Evolutionary conservation across 2,888 invertebrate species (phyloP), one percentile per base, ranked within the genome.

Genomic region (Noctua comes): DNA sequence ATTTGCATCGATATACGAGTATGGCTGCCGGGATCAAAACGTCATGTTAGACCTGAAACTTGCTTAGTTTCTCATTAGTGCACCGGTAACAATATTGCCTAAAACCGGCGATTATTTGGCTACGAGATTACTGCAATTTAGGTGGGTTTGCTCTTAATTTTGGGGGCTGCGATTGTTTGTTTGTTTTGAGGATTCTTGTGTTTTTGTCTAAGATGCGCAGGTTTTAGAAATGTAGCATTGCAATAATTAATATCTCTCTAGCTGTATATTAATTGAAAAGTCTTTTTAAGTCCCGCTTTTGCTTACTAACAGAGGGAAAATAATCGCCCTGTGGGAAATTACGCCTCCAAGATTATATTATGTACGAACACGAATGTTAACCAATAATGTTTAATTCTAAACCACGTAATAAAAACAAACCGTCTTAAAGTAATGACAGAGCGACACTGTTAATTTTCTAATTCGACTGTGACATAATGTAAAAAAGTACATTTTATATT

Each of bases 31-130:
- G 46, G 73, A 57, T 57, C 27, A 54, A 40, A 80, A 40, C 40
- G 54, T 48, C 73, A 80, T 54, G 54, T 73, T 48, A n/a, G 46
- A 80, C 16, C 31, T 54, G n/a, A 73, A 70, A 72, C 21, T 43
- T 31, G 48, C 27, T 57, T 65, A 72, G 8, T n/a, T 24, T 46
- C 16, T 65, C 54, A 31, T 72, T 48, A 57, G 65, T 51, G 27
- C 11, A 7, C 31, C 24, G 18, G 46, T 80, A 65, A 73, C 40
- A 57, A 40, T 57, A 48, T 66, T 80, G 72, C 3, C 24, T 54
- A 73, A 27, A 18, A 24, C 54, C 8, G 54, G 73, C 43, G 40
- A 73, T 65, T 57, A 73, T 65, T 65, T 65, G 16, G 36, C 16
- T 71, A 43, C 24, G 43, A 64, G 40, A 69, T 79, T 31, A 70